phyloP scores from a whole-genome alignment of 2,797 vertebrate species.

The Macroramphosus scolopax region DNA sequence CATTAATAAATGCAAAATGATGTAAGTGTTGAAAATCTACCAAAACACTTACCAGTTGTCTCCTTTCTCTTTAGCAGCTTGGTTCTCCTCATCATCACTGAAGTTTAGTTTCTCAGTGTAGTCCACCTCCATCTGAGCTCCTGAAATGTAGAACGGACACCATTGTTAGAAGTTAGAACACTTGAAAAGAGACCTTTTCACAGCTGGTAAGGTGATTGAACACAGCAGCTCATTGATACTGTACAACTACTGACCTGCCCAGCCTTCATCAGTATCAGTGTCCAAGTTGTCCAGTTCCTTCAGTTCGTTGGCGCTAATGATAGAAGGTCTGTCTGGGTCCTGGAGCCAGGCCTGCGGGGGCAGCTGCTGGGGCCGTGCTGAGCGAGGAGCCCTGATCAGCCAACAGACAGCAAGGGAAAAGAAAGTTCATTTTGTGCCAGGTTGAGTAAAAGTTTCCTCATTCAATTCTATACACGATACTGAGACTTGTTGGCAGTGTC shows the following conservation, averaged over 20 bases:
- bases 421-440: neutral
- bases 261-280: constrained; percentile 95
- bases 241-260: constrained; percentile 85
- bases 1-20: neutral
- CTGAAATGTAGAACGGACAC: constrained; percentile 60
- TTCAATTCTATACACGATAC: no score
- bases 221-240: neutral
- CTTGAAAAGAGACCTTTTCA: neutral
- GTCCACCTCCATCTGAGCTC: constrained; percentile 98
- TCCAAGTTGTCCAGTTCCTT: constrained; percentile 98
- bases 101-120: constrained; percentile 99
- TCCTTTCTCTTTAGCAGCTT: constrained; percentile 86
- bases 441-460: neutral
- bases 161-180: neutral
- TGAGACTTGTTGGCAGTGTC: no score
- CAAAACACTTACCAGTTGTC: constrained; percentile 82
- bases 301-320: constrained; percentile 94
- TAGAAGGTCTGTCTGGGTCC: constrained; percentile 92
- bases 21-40: neutral
- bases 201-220: neutral
- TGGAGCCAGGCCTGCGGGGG: constrained; percentile 85
- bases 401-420: neutral
- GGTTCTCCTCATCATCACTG: constrained; percentile 97
- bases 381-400: constrained; percentile 77
- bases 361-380: constrained; percentile 71